Base-by-base conservation (phyloP, 1,140 invertebrate species). In the Macrotrachela quadricornifera region DNA sequence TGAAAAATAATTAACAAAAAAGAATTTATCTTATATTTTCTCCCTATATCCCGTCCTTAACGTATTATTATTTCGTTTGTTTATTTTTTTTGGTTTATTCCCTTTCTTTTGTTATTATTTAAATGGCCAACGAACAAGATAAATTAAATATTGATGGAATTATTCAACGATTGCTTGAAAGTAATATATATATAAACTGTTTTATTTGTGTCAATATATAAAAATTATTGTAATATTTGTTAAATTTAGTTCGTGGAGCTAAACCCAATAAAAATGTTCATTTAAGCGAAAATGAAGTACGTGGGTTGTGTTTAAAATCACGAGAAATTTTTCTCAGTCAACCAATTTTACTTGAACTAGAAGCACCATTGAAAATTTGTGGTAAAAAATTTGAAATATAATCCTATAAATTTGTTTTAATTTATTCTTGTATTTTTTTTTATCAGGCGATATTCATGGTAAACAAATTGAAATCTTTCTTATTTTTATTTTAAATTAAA, bases 81-180 rank as follows among this genome's bases (percentile, higher is more conserved):
- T n/a, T n/a, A n/a, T n/a, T n/a, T n/a, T n/a, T n/a, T n/a, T n/a
- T n/a, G n/a, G n/a, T n/a, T n/a, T n/a, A n/a, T n/a, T n/a, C n/a
- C n/a, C n/a, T n/a, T n/a, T n/a, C n/a, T n/a, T n/a, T n/a, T n/a
- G n/a, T n/a, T n/a, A 30, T 30, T 30, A 8, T 30, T 30, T 30
- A 30, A 30, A 30, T 30, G 21, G 21, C 21, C 8, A 30, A 30
- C 68, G 81, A 83, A 72, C 76, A 78, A 61, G 81, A 83, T 64
- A 82, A 82, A 74, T 73, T 91, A 63, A 88, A 91, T 74, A 86
- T 88, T 72, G 85, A 90, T 75, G 86, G 79, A 74, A 86, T 91
- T 72, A 88, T 90, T 75, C 82, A 82, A 69, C 78, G 85, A 67
- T 78, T 90, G 70, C 77, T 90, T 66, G 85, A 90, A 84, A 83